Evolutionary conservation across 2,888 invertebrate species (phyloP), one percentile per base, ranked within the genome.

Genomic region (Tinea semifulvella): DNA sequence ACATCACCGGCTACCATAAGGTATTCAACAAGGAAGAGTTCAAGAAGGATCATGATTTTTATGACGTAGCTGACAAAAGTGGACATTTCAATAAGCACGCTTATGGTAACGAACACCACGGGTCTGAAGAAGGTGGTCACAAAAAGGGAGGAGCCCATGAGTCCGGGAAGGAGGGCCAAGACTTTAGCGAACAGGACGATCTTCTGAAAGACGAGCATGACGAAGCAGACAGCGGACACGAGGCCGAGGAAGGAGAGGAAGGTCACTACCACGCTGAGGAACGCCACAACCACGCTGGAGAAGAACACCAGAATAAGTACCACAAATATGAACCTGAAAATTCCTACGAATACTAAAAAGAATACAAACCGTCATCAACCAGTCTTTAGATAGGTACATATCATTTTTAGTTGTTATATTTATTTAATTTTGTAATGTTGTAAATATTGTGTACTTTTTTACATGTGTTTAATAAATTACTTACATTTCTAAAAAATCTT

Each of bases 21-120:
- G 86, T 88, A 1, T 89, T 87, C 66, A 84, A 85, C 67, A 90
- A 90, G 74, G 88, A 91, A 58, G 91, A 91, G 63, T 90, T 84
- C 77, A 89, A 90, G 64, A 90, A 90, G 58, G 88, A 89, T 56
- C 89, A 89, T 53, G 86, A 86, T 54, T 90, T 90, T 70, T 90
- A 90, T 61, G 90, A 90, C 56, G 88, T 88, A 42, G 84, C 85
- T 18, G 86, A 89, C 58, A 83, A 85, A 43, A 84, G 82, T 42
- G 89, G 88, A 1, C 83, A 87, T 58, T 86, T 84, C 58, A 83
- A 85, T 48, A 88, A 88, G 56, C 84, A 88, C 58, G 86, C 83
- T 1, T 76, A 81, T 49, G 71, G 75, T 48, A 73, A 85, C 47
- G 75, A 74, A 27, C 76, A 85, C 27, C 84, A 86, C 49, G 76